Conservation (phyloP, 2,113 vertebrate species). For the Notechis scutatus region DNA sequence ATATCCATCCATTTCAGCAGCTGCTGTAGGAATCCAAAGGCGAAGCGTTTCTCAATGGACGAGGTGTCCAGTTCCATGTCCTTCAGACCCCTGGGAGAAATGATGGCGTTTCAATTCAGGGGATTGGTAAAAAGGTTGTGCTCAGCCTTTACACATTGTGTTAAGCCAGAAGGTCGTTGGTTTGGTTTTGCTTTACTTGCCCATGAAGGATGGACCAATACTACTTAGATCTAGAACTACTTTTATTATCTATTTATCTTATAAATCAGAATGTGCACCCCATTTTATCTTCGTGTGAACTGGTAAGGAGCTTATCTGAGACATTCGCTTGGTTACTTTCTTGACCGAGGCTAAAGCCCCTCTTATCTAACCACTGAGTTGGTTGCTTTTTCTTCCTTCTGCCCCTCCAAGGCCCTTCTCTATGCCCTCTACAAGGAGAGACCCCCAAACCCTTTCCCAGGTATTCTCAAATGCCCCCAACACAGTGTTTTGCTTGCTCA, state of each 20-base stretch:
- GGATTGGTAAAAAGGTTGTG: background rate
- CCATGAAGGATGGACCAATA: background rate
- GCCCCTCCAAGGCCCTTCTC: background rate
- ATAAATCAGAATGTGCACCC: background rate
- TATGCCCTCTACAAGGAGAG: background rate
- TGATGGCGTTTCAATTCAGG: background rate
- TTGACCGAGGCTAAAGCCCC: background rate
- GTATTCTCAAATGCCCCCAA: background rate
- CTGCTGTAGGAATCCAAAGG: slow-evolving; percentile 92
- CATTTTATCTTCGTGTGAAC: background rate
- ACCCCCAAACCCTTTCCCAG: background rate
- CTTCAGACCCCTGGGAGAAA: slow-evolving; percentile 79
- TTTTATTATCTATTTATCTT: background rate
- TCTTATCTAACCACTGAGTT: background rate
- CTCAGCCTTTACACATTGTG: background rate
- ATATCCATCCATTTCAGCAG: slow-evolving; percentile 92
- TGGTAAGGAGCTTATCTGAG: background rate
- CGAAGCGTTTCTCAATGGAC: slow-evolving; percentile 93
- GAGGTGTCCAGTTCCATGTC: slow-evolving; percentile 95
- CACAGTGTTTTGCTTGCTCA: rapidly evolving
- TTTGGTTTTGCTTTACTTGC: background rate
- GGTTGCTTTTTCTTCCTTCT: background rate
- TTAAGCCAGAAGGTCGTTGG: background rate
- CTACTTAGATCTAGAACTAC: background rate
- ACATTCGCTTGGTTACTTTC: background rate